Base-by-base conservation (phyloP, 2,888 invertebrate species). In the Eledona agricola region DNA sequence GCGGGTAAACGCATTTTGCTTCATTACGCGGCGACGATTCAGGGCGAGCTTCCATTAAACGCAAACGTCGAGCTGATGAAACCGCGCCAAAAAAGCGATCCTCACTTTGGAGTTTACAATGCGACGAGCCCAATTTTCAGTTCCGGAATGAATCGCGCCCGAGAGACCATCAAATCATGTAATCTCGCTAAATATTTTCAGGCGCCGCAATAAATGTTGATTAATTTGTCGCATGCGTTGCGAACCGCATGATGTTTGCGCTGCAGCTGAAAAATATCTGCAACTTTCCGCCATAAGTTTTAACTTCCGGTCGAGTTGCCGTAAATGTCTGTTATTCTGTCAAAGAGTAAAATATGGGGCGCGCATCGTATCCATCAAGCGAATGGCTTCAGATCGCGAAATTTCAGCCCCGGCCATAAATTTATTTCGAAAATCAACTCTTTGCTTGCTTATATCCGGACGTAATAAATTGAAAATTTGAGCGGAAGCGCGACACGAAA, bases 1-100 rank as follows among this genome's bases (percentile, higher is more conserved):
- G 31, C 52, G 46, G 60, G 52, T 55, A 51, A 46, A 54, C 40
- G 29, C 40, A 25, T 43, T 57, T 57, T 51, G 29, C 40, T 31
- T 25, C 45, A 37, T 52, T 46, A 53, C 45, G 45, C 32, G 42
- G 35, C 38, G 35, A 40, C 23, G 34, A 31, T 55, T 55, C 9
- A 11, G 12, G 20, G 7, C 7, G 5, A 10, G 11, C 20, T 9
- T 29, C 17, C 16, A 13, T 37, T 37, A 26, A 12, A 37, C 6
- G 9, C 12, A 28, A 29, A 37, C 11, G 46, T 10, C 6, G n/a
- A 35, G 7, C 17, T n/a, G n/a, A n/a, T n/a, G n/a, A n/a, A n/a
- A n/a, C n/a, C n/a, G n/a, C n/a, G n/a, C n/a, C 11, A 10, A 28
- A 28, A 28, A 28, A 28, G 6, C n/a, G 4, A 19, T 5, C 19